Conservation (phyloP, 1,140 invertebrate species). For the Linepithema humile region DNA sequence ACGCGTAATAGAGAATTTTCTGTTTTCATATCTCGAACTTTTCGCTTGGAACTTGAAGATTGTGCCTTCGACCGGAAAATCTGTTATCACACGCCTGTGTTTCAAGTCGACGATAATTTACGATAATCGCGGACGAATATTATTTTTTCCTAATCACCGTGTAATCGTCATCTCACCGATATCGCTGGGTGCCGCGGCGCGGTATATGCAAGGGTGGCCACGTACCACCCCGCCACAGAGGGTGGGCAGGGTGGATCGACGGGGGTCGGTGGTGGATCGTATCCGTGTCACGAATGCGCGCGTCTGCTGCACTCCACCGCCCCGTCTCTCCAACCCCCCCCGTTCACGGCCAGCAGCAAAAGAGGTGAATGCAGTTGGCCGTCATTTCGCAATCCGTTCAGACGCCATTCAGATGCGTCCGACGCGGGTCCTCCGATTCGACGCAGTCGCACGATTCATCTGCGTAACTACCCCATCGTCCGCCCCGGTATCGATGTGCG, state of each 20-base stretch:
- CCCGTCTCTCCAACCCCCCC: slow-evolving; percentile 60
- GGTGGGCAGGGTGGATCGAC: slow-evolving; percentile 64
- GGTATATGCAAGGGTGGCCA: slow-evolving; percentile 44
- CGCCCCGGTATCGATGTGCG: not conserved
- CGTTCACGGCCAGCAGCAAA: slow-evolving; percentile 62
- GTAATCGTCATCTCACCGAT: not conserved
- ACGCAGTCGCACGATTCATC: slow-evolving; percentile 50
- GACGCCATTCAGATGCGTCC: slow-evolving; percentile 81
- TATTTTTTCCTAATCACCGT: too few species aligned
- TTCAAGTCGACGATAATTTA: too few species aligned
- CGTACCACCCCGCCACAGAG: slow-evolving; percentile 52
- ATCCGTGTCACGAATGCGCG: slow-evolving; percentile 83
- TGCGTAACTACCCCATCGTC: slow-evolving; percentile 5
- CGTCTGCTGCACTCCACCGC: slow-evolving; percentile 73
- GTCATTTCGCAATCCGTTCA: slow-evolving; percentile 80
- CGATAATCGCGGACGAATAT: too few species aligned
- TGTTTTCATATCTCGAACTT: too few species aligned
- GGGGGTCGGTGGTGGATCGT: too few species aligned
- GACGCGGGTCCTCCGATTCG: slow-evolving; percentile 71
- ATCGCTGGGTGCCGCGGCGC: slow-evolving; percentile 10
- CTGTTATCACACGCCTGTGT: too few species aligned
- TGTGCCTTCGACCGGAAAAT: too few species aligned
- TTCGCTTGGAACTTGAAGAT: too few species aligned
- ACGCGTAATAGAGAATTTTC: too few species aligned
- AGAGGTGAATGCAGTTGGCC: slow-evolving; percentile 81